phyloP scores from a whole-genome alignment of 2,113 vertebrate species.

The Acrocephalus arundinaceus region DNA sequence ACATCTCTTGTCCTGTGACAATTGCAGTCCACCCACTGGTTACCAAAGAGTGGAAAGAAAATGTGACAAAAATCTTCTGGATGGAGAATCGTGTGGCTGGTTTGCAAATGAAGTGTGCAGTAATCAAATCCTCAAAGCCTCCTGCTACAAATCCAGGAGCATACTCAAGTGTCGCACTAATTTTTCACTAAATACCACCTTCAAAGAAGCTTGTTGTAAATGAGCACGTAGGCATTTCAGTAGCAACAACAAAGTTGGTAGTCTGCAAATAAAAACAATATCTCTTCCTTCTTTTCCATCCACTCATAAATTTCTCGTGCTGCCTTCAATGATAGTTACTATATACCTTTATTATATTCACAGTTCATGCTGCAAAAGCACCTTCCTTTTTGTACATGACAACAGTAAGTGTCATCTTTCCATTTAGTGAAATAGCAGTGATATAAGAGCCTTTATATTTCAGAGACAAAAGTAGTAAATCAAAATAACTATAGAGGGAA shows the following conservation, averaged over 20 bases:
- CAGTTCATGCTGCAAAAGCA: background rate
- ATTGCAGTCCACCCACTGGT: background rate
- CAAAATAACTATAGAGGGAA: background rate
- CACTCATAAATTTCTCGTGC: background rate
- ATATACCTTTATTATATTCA: background rate
- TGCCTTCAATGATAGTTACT: background rate
- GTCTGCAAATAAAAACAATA: background rate
- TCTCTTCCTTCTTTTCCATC: background rate
- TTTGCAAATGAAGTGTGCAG: background rate
- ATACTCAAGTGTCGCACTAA: background rate
- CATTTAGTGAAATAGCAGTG: background rate
- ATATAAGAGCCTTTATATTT: background rate
- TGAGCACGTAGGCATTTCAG: background rate
- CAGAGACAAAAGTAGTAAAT: constrained; percentile 15
- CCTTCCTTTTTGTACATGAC: background rate
- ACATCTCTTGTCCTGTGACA: background rate
- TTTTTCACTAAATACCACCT: background rate
- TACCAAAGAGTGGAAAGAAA: background rate
- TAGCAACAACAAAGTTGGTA: background rate
- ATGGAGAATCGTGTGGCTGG: background rate
- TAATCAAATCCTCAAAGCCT: background rate
- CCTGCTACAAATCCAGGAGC: background rate
- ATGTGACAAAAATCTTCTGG: background rate
- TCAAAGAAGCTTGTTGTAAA: background rate
- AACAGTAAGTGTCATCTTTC: background rate